Conservation (phyloP, 2,888 invertebrate species). For the Cantharis nigra region DNA sequence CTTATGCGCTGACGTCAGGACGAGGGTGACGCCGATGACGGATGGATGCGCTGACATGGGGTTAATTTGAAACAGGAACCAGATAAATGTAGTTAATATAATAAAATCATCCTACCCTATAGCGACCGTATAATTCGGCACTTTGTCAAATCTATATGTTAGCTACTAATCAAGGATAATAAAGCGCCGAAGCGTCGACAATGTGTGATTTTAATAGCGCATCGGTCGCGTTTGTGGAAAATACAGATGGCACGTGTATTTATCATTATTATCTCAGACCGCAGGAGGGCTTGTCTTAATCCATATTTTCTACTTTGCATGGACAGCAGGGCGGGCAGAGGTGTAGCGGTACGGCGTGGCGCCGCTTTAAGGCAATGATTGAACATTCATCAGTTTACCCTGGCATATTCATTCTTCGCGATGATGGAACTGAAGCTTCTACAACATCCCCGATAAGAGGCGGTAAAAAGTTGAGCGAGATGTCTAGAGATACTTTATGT, state of each 20-base stretch:
- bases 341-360: constrained; percentile 8
- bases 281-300: constrained; percentile 31
- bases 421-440: constrained; percentile 57
- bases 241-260: constrained; percentile 27
- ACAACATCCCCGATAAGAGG: constrained; percentile 56
- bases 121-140: constrained; percentile 33
- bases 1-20: constrained; percentile 31
- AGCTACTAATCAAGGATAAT: constrained; percentile 27
- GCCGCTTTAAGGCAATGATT: constrained; percentile 38
- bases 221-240: constrained; percentile 26
- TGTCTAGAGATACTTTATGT: constrained; percentile 54
- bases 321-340: constrained; percentile 37
- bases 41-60: constrained; percentile 49
- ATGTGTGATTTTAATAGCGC: constrained; percentile 22
- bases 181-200: constrained; percentile 26
- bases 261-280: constrained; percentile 25
- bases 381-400: constrained; percentile 50
- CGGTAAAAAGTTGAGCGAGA: constrained; percentile 48
- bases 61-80: constrained; percentile 53
- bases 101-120: constrained; percentile 40
- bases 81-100: constrained; percentile 53
- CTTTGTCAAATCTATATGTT: constrained; percentile 33
- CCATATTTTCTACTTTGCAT: constrained; percentile 41
- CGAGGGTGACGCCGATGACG: constrained; percentile 43
- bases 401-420: constrained; percentile 44